A percentile compares a stretch with the other conserved stretches of the same genome.
phyloP scores from a whole-genome alignment of 2,797 vertebrate species.

The Morelia viridis region DNA sequence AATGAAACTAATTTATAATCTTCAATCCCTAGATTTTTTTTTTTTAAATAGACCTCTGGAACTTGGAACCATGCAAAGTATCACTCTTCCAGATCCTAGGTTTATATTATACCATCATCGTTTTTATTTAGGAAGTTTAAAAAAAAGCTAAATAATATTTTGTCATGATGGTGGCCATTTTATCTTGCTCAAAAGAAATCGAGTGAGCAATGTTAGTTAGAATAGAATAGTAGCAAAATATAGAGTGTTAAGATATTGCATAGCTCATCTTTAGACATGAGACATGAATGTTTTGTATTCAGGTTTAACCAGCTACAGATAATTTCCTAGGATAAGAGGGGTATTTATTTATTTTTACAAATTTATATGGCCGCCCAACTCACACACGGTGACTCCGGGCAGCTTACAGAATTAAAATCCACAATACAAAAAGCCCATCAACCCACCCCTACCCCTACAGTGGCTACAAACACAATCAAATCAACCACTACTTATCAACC shows the following conservation, averaged over 20 bases:
- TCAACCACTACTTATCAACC: too few relatives aligned
- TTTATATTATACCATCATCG: too few relatives aligned
- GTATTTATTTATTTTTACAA: too few relatives aligned
- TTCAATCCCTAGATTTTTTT: not conserved
- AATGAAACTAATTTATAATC: not conserved
- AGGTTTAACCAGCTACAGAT: too few relatives aligned
- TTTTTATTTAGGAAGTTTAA: not conserved
- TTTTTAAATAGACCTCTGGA: not conserved
- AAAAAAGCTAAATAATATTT: not conserved
- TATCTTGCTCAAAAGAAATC: not conserved
- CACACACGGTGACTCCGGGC: too few relatives aligned
- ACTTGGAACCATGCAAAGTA: not conserved
- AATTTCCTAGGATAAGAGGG: too few relatives aligned
- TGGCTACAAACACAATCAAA: too few relatives aligned
- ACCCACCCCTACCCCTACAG: too few relatives aligned
- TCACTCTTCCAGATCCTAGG: not conserved
- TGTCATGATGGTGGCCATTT: not conserved
- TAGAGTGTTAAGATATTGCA: not conserved
- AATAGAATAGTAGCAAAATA: not conserved
- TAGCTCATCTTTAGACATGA: not conserved
- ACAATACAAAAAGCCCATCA: too few relatives aligned
- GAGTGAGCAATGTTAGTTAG: not conserved
- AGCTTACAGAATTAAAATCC: too few relatives aligned
- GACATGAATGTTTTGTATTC: too few relatives aligned
- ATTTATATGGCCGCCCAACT: too few relatives aligned